Evolutionary conservation across 1,140 invertebrate species (phyloP).

Genomic region (Drosophila sturtevanti): DNA sequence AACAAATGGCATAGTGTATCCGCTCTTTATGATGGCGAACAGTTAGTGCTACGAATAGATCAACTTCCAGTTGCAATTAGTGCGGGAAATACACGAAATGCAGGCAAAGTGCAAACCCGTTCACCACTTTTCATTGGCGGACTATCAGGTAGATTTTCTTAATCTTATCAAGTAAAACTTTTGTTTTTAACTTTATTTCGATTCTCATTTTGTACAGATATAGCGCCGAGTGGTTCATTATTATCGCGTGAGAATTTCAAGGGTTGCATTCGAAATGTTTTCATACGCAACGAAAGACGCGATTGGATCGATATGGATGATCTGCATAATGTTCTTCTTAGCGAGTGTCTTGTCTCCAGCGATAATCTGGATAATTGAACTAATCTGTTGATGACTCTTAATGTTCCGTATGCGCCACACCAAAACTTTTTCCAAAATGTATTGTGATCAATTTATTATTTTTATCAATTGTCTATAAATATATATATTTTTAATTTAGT

Average conservation of each 20-base stretch:
- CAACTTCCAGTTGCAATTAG: slow-evolving; percentile 84
- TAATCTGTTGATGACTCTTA: neutral
- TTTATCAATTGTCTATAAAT: neutral
- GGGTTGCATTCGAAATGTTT: slow-evolving; percentile 94
- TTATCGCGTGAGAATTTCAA: slow-evolving; percentile 91
- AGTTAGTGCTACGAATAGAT: slow-evolving; percentile 89
- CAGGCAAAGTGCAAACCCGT: slow-evolving; percentile 81
- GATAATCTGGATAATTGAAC: slow-evolving; percentile 63
- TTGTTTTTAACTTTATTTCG: neutral
- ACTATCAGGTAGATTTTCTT: slow-evolving; percentile 87
- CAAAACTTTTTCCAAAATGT: slow-evolving; percentile 78
- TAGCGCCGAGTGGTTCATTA: slow-evolving; percentile 87
- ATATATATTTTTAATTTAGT: slow-evolving; percentile 29
- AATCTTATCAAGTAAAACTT: neutral
- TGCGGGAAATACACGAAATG: slow-evolving; percentile 51
- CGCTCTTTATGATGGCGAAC: slow-evolving; percentile 88
- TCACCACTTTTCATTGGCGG: slow-evolving; percentile 93
- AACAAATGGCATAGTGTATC: slow-evolving; percentile 93
- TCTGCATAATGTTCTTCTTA: slow-evolving; percentile 91
- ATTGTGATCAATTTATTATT: slow-evolving; percentile 77
- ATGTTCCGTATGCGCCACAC: slow-evolving; percentile 49
- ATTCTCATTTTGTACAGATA: slow-evolving; percentile 83
- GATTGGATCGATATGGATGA: slow-evolving; percentile 94
- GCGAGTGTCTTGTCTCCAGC: slow-evolving; percentile 87
- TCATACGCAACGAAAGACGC: slow-evolving; percentile 86